Percentiles rank a stretch among this genome's conserved stretches.
Evolutionary conservation across 2,888 invertebrate genomes (phyloP).

Genomic region (Seladonia tumulorum): DNA sequence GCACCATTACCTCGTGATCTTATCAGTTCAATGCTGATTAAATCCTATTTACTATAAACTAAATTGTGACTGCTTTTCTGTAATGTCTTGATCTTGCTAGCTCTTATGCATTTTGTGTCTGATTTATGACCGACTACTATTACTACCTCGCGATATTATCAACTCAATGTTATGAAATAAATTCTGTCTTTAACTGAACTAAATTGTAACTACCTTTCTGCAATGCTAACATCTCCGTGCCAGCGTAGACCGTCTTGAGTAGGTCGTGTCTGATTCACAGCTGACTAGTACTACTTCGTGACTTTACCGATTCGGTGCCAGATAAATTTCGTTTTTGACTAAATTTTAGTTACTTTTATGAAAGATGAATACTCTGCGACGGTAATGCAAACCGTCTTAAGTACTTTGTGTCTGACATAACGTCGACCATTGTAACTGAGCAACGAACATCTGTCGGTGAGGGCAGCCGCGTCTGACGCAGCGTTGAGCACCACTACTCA

Average conservation of each 20-base stretch:
- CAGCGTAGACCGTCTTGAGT: too few relatives aligned
- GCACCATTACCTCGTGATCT: too few relatives aligned
- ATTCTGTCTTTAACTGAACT: too few relatives aligned
- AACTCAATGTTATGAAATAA: neutral
- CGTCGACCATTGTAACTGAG: neutral
- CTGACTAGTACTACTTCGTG: too few relatives aligned
- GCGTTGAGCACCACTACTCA: slow-evolving; percentile 18
- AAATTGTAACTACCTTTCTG: too few relatives aligned
- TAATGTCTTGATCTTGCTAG: neutral
- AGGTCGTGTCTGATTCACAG: too few relatives aligned
- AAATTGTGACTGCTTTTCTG: too few relatives aligned
- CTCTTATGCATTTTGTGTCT: neutral
- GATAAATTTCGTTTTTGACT: neutral
- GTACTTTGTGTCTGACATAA: neutral
- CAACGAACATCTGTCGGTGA: slow-evolving; percentile 11
- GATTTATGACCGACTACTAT: neutral
- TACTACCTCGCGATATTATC: neutral
- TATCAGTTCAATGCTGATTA: too few relatives aligned
- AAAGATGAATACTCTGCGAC: neutral
- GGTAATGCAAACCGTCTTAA: neutral
- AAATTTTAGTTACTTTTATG: neutral
- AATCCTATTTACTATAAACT: too few relatives aligned
- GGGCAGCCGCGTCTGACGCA: neutral
- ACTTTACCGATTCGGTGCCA: too few relatives aligned
- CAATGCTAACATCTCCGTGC: too few relatives aligned